A percentile compares a stretch with the other conserved stretches of the same genome.
phyloP scores from a whole-genome alignment of 1,140 invertebrate genomes.

The Bombyx mori region ASM3026992v2 NC_085128.1:8299001-8299500 shows the following conservation, averaged over 20 bases:
- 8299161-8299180: conserved; percentile 9
- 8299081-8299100: conserved; percentile 13
- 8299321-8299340: conserved; percentile 4
- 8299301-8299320: conserved; percentile 7
- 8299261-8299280: conserved; percentile 9
- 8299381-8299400: conserved; percentile 14
- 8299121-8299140: conserved; percentile 10
- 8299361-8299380: conserved; percentile 9
- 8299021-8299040: conserved; percentile 17
- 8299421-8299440: conserved; percentile 16
- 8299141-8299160: conserved; percentile 13
- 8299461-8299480: conserved; percentile 21
- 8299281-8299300: neutral
- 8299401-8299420: conserved; percentile 13
- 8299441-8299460: conserved; percentile 23
- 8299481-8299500: conserved; percentile 16
- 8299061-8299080: conserved; percentile 11
- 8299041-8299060: conserved; percentile 11
- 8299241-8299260: conserved; percentile 4
- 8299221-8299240: conserved; percentile 9
- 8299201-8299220: conserved; percentile 13
- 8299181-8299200: conserved; percentile 7
- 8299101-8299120: conserved; percentile 9
- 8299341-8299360: conserved; percentile 1
- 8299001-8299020: neutral